Evolutionary conservation across 2,797 vertebrate species (phyloP).

Genomic region (Acanthiza pusilla): DNA sequence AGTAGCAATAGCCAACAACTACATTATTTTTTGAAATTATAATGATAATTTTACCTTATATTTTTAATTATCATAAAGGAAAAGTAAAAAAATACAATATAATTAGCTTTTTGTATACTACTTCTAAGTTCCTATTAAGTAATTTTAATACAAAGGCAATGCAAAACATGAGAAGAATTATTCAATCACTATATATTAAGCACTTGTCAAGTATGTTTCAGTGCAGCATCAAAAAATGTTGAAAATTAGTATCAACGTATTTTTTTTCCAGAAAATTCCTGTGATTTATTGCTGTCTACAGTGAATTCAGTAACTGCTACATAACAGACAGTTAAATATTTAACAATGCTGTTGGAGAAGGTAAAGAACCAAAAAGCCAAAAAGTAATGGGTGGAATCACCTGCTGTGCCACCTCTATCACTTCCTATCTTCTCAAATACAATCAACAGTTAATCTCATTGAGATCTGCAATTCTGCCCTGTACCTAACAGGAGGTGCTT

Average conservation of each 20-base stretch:
- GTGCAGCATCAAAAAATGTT: not conserved
- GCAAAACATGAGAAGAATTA: not conserved
- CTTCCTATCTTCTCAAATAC: not conserved
- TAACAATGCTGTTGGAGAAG: not conserved
- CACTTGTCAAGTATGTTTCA: not conserved
- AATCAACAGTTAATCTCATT: not conserved
- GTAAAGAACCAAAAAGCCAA: not conserved
- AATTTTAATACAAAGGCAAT: not conserved
- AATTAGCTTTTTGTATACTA: not conserved
- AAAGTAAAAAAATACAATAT: not conserved
- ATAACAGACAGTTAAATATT: not conserved
- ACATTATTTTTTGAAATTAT: not conserved
- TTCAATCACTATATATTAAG: not conserved
- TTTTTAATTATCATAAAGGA: not conserved
- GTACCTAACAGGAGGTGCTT: slow-evolving; percentile 4
- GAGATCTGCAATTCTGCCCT: not conserved
- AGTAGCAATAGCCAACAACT: not conserved
- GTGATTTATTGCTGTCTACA: not conserved
- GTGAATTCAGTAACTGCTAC: not conserved
- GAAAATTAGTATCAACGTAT: not conserved
- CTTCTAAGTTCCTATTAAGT: not conserved
- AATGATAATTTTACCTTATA: not conserved
- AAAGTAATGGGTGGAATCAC: not conserved
- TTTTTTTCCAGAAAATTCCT: not conserved
- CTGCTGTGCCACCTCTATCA: not conserved